A percentile compares a stretch with the other conserved stretches of the same genome.
Evolutionary conservation across 1,140 invertebrate species (phyloP).

Genomic region (Caerostris darwini): DNA sequence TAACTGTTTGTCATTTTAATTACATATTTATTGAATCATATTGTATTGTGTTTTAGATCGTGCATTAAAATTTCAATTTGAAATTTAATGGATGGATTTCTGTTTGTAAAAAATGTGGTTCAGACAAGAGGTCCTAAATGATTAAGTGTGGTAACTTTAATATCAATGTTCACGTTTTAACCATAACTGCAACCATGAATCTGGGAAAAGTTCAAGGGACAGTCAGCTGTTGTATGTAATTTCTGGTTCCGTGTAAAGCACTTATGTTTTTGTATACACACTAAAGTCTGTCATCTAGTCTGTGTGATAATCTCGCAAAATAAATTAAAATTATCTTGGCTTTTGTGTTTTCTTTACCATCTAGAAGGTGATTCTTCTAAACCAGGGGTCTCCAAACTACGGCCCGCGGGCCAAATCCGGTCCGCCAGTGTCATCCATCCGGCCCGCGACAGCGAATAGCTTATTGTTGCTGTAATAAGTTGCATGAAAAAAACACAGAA

Average conservation of each 20-base stretch:
- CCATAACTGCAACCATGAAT: not conserved
- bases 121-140: not conserved
- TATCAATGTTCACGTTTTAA: not conserved
- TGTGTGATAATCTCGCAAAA: conserved; percentile 26
- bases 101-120: not conserved
- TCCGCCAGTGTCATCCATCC: no score
- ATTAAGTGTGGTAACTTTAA: not conserved
- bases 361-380: no score
- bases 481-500: no score
- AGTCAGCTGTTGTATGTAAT: not conserved
- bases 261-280: not conserved
- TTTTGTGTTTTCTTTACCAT: not conserved
- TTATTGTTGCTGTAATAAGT: no score
- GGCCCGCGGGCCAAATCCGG: no score
- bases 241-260: not conserved
- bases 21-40: no score
- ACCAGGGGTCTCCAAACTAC: no score
- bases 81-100: not conserved
- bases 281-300: conserved; percentile 11
- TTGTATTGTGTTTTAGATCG: no score
- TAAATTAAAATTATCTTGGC: not conserved
- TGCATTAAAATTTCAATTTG: no score
- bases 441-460: no score
- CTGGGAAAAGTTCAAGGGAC: no score
- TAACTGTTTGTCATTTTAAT: no score